These are phyloP conservation scores for Eucera pruinosa DNA, from an alignment of 2,888 invertebrate species.

Conservation along the genomic window DNA sequence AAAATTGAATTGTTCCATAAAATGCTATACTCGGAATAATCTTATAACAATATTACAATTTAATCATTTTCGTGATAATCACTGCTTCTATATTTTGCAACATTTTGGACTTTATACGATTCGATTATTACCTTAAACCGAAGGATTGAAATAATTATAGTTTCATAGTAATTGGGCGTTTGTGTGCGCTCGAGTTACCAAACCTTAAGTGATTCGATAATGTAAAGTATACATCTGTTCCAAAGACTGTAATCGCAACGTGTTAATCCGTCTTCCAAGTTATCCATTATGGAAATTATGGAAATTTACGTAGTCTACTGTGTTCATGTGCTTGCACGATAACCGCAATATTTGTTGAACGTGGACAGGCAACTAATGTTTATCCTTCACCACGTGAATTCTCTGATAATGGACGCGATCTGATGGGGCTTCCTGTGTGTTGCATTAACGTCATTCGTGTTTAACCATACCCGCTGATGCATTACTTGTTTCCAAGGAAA, in stretches of 20 bases:
- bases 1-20: too few species aligned
- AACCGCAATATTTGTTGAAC: conserved; percentile 49
- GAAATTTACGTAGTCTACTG: conserved; percentile 26
- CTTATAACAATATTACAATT: too few species aligned
- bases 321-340: conserved; percentile 15
- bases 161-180: too few species aligned
- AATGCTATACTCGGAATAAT: too few species aligned
- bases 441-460: neutral
- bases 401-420: conserved; percentile 33
- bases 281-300: conserved; percentile 16
- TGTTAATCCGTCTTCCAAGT: conserved; percentile 50
- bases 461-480: neutral
- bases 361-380: conserved; percentile 44
- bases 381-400: conserved; percentile 19
- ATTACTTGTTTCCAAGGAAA: neutral
- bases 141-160: too few species aligned
- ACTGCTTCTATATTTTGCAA: too few species aligned
- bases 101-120: too few species aligned
- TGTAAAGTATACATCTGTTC: conserved; percentile 12
- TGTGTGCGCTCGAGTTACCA: too few species aligned
- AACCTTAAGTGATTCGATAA: neutral
- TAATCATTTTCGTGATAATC: too few species aligned
- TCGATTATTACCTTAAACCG: too few species aligned
- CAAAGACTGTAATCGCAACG: conserved; percentile 26
- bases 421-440: neutral